These are phyloP conservation scores for Balaeniceps rex DNA, from an alignment of 2,113 vertebrate genomes.

Conservation along the genomic window DNA sequence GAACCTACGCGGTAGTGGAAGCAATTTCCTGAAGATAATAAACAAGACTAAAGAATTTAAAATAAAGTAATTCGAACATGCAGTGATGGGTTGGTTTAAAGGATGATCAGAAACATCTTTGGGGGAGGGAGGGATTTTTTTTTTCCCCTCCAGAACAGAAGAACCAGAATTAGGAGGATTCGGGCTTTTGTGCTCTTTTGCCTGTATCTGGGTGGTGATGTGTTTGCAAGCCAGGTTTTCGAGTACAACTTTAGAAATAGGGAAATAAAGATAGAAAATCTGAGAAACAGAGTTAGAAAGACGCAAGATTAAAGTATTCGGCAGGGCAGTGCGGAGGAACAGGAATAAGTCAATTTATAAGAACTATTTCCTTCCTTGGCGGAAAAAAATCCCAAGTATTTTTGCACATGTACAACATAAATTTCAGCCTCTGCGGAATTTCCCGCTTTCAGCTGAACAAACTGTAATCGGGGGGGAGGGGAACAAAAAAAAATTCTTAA, in stretches of 20 bases:
- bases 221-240: neutral
- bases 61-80: neutral
- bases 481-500: neutral
- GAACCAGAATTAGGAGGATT: neutral
- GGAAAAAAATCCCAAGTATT: neutral
- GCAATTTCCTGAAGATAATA: conserved; percentile 6
- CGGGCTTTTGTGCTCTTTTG: neutral
- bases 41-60: neutral
- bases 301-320: neutral
- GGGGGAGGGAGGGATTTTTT: accelerated
- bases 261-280: neutral
- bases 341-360: neutral
- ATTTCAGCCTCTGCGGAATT: neutral
- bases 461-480: neutral
- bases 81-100: neutral
- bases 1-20: neutral
- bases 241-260: neutral
- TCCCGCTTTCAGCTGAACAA: neutral
- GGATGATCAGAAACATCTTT: neutral
- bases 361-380: neutral
- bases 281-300: neutral
- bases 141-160: neutral
- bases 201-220: neutral
- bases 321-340: neutral
- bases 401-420: neutral